These are phyloP conservation scores for Talpa occidentalis DNA, from an alignment of 2,113 vertebrate species.

Conservation along the genomic window DNA sequence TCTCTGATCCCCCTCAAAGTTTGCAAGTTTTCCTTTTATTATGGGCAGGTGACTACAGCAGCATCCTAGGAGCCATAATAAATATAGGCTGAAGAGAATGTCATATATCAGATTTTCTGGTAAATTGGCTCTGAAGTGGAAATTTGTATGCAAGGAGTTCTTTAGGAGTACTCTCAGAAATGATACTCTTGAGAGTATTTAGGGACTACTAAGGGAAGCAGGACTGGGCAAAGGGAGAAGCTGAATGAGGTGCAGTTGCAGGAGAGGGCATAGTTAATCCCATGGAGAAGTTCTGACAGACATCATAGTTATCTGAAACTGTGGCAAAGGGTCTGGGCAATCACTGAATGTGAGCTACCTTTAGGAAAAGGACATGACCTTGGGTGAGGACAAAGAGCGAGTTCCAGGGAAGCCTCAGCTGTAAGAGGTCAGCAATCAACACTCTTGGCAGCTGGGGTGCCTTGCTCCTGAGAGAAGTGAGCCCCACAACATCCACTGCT, in stretches of 20 bases:
- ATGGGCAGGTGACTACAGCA: neutral
- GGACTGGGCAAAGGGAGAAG: neutral
- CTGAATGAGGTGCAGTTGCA: neutral
- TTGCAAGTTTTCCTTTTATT: neutral
- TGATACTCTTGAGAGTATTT: neutral
- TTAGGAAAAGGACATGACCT: neutral
- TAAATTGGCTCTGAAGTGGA: neutral
- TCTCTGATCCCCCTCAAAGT: neutral
- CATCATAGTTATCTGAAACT: neutral
- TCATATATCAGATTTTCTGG: neutral
- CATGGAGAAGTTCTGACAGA: fast-evolving
- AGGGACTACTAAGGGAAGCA: neutral
- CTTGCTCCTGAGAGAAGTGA: neutral
- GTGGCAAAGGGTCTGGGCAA: neutral
- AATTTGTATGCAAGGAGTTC: neutral
- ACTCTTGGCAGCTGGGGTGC: neutral
- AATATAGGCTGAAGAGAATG: neutral
- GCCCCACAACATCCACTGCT: neutral
- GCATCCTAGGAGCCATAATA: neutral
- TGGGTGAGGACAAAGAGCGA: neutral
- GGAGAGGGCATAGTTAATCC: neutral
- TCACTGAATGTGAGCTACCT: neutral
- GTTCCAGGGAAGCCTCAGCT: neutral
- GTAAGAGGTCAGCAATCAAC: neutral
- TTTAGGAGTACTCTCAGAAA: neutral